Conservation (phyloP, 2,797 vertebrate species). For the Octomys mimax region DNA sequence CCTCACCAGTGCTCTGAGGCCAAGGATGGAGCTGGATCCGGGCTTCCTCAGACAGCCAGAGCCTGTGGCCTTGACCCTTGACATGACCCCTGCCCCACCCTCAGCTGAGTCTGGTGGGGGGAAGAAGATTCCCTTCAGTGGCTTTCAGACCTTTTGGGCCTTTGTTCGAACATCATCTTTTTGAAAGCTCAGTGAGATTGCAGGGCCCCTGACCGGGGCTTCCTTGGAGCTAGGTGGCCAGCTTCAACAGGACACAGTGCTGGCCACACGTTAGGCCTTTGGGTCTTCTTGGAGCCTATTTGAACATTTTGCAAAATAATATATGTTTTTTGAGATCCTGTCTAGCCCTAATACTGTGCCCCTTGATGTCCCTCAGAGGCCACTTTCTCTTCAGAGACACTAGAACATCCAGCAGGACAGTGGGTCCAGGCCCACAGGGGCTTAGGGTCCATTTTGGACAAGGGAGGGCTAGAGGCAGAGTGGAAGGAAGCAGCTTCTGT, state of each 20-base stretch:
- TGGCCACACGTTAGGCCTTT: not conserved
- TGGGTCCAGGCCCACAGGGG: not conserved
- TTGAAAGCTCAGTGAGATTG: not conserved
- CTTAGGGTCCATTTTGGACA: not conserved
- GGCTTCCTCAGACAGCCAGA: not conserved
- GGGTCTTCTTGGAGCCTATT: not conserved
- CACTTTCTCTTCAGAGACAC: not conserved
- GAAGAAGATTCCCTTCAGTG: not conserved
- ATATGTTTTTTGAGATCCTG: not conserved
- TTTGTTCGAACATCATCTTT: slow-evolving; percentile 38
- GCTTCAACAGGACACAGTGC: not conserved
- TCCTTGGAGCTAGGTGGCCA: accelerated
- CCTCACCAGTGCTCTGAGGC: not conserved
- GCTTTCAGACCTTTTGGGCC: not conserved
- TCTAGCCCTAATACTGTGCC: not conserved
- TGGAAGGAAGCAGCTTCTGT: not conserved
- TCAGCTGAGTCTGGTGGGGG: not conserved
- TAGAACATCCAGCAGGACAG: not conserved
- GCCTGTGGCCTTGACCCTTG: not conserved
- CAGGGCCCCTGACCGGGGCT: not conserved
- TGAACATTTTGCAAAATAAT: not conserved
- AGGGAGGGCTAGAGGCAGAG: not conserved
- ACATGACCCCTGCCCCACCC: accelerated
- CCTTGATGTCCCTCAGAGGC: not conserved
- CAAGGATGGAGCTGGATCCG: not conserved